phyloP scores from a whole-genome alignment of 1,140 invertebrate species.

The Lineus longissimus region DNA sequence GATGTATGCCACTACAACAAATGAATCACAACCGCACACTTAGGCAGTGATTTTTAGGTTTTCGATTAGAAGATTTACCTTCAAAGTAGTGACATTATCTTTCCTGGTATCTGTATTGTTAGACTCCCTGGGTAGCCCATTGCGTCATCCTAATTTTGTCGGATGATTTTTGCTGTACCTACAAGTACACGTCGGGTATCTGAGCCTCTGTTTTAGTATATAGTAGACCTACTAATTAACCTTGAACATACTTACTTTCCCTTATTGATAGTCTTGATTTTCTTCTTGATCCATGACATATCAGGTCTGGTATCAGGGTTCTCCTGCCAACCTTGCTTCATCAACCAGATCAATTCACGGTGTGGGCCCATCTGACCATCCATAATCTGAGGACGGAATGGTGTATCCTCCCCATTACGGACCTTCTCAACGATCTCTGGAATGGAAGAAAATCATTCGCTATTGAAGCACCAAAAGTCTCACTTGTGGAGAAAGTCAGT shows the following conservation, averaged over 20 bases:
- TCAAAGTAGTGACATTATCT: constrained; percentile 25
- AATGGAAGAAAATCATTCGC: neutral
- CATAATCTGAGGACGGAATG: neutral
- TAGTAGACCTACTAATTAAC: too few relatives aligned
- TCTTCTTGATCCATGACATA: constrained; percentile 73
- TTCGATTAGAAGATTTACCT: too few relatives aligned
- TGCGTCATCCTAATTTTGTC: too few relatives aligned
- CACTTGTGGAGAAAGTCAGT: too few relatives aligned
- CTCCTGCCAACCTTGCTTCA: constrained; percentile 71
- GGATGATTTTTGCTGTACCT: too few relatives aligned
- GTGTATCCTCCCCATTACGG: neutral
- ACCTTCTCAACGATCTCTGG: neutral
- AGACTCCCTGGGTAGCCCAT: too few relatives aligned
- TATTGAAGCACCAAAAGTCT: too few relatives aligned
- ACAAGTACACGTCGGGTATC: too few relatives aligned
- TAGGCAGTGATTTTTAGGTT: too few relatives aligned
- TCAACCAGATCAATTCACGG: constrained; percentile 60
- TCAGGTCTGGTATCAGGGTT: constrained; percentile 79
- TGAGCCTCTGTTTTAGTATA: too few relatives aligned
- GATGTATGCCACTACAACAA: too few relatives aligned
- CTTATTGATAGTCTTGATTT: constrained; percentile 77
- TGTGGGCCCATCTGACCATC: constrained; percentile 56
- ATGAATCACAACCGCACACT: too few relatives aligned
- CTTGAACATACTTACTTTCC: constrained; percentile 63
- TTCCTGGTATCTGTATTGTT: neutral